A percentile compares a stretch with the other conserved stretches of the same genome.
Evolutionary conservation across 1,140 invertebrate species (phyloP).

Genomic region (Sarcophaga peregrina): DNA sequence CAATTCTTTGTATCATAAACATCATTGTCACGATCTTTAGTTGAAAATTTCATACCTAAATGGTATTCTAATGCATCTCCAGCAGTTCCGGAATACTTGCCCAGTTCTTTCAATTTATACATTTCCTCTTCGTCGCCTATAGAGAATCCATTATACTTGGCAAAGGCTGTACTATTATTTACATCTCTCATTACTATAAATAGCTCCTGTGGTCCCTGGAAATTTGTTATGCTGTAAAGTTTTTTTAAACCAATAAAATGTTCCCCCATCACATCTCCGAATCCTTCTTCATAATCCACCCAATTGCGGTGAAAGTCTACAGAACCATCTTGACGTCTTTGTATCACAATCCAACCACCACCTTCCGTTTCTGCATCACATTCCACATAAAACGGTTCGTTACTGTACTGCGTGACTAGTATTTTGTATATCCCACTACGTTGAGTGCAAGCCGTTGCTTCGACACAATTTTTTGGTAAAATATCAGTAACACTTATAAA

Average conservation of each 20-base stretch:
- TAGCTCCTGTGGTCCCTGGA: constrained; percentile 66
- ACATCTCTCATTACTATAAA: constrained; percentile 72
- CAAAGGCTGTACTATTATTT: no score
- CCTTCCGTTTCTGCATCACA: no score
- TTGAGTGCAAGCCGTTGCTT: no score
- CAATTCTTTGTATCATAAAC: constrained; percentile 73
- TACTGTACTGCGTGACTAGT: no score
- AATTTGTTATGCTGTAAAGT: constrained; percentile 68
- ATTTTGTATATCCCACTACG: no score
- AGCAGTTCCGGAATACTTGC: constrained; percentile 73
- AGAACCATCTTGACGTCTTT: constrained; percentile 71
- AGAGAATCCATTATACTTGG: constrained; percentile 73
- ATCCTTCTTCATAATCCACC: constrained; percentile 72
- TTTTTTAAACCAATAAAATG: constrained; percentile 73
- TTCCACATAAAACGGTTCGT: no score
- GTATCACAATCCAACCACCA: constrained; percentile 73
- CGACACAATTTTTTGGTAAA: no score
- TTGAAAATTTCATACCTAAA: constrained; percentile 76
- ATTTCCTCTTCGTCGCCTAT: constrained; percentile 72
- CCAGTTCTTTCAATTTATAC: constrained; percentile 73
- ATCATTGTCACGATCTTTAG: constrained; percentile 77
- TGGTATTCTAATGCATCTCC: constrained; percentile 75
- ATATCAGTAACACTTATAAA: no score
- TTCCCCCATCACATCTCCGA: constrained; percentile 72
- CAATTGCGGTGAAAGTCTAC: constrained; percentile 72